Evolutionary conservation across 2,888 invertebrate genomes (phyloP), one percentile per base, ranked within the genome.

Genomic region (Cosmia trapezina): DNA sequence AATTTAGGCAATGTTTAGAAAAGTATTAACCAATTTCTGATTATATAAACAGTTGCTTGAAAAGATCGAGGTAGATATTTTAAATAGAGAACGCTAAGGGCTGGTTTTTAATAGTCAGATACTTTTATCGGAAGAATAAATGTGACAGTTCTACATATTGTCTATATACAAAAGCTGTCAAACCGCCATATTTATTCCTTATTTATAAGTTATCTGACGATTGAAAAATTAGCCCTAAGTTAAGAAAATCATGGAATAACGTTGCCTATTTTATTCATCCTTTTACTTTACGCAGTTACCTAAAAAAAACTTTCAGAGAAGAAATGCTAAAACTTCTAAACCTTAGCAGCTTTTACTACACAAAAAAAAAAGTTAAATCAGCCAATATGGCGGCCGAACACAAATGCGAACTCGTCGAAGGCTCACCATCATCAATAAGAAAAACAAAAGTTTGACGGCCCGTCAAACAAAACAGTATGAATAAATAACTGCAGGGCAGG

Each of bases 401-500:
- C 62, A 75, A 80, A 81, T 65, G 45, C 54, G 60, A 56, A 61
- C 66, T 64, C 45, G 57, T 62, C 76, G 71, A 68, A 71, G 64
- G 63, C 73, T 53, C 59, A 41, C 76, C 77, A 73, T 75, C 75
- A 83, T 85, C 85, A 88, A 87, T 86, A 88, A 87, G 84, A 87
- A 87, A 88, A 89, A 88, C 87, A 90, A 91, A 92, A 92, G 88
- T 91, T 91, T 86, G 89, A 83, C 85, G 86, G 86, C 85, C 89
- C 87, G 89, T 92, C 91, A 91, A 91, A 93, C 91, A 91, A 91
- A 93, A 91, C 88, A 90, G 88, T 87, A 89, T 93, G 90, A 92
- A 93, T 92, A 92, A 92, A 89, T 89, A 89, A 92, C 78, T 73
- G 83, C 77, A 83, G 78, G 79, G 33, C 59, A 73, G 66, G 62